Evolutionary conservation across 2,797 vertebrate genomes (phyloP), one percentile per base, ranked within the genome.

Genomic region (Mormyrops boulengeri): DNA sequence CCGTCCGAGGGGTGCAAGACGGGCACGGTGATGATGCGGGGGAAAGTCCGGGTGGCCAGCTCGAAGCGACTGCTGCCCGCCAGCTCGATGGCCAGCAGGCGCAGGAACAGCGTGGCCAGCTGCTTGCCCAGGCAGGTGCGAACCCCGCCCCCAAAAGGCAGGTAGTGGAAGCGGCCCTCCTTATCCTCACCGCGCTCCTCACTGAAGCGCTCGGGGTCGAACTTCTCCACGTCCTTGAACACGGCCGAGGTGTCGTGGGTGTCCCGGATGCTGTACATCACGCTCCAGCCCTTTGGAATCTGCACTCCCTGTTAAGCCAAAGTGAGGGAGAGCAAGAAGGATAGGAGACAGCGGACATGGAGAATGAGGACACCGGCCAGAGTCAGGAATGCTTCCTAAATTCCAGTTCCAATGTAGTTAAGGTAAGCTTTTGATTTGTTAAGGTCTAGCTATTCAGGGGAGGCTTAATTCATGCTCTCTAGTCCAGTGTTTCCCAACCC

Each of bases 191-290:
- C 95, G 0, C 98, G 96, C 30, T 97, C 98, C 90, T 97, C 96
- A 62, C 97, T 96, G 69, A 99, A 99, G 90, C 98, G 97, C 88
- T 99, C 98, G 0, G 98, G 98, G 88, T 99, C 98, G 0, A 99
- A 99, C 88, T 96, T 94, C 0, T 97, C 97, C 90, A 97, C 97
- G 0, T 99, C 97, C 92, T 98, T 98, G 93, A 99, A 99, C 89
- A 99, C 98, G 0, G 97, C 97, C 0, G 98, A 96, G 0, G 98
- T 99, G 96, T 99, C 98, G 0, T 99, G 98, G 22, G 98, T 99
- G 94, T 99, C 98, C 17, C 98, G 96, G 92, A 99, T 99, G 94
- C 98, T 99, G 95, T 99, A 99, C 97, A 99, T 97, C 86, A 99
- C 98, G 0, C 98, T 98, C 98, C 98, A 99, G 69, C 98, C 98